These are phyloP conservation scores for Conchocele bisecta DNA, from an alignment of 2,888 invertebrate genomes.

Conservation along the genomic window DNA sequence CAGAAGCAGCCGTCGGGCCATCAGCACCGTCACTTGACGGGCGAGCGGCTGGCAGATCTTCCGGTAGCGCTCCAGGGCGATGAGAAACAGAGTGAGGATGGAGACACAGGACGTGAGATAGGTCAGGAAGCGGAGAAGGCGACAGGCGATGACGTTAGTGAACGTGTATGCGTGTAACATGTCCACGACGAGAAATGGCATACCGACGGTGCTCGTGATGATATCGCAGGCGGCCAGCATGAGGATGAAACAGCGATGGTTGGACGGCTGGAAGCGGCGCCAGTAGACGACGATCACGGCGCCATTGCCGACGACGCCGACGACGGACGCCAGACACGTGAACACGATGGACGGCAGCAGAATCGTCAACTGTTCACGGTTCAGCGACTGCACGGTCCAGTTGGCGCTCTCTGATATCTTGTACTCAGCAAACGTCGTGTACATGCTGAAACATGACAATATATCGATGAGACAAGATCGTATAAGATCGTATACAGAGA, in stretches of 20 bases:
- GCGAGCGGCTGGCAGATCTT: constrained; percentile 21
- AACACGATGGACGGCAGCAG: constrained; percentile 47
- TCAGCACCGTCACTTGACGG: constrained; percentile 1
- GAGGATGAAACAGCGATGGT: constrained; percentile 52
- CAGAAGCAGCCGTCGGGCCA: not conserved
- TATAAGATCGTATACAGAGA: too few species aligned
- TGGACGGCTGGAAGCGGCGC: constrained; percentile 45
- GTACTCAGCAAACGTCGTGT: too few species aligned
- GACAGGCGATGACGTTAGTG: constrained; percentile 37
- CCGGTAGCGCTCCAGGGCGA: constrained; percentile 25
- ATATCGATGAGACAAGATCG: too few species aligned
- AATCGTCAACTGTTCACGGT: constrained; percentile 31
- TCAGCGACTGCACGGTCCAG: constrained; percentile 24
- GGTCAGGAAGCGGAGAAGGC: constrained; percentile 49
- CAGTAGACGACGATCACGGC: constrained; percentile 53
- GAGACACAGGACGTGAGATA: constrained; percentile 13
- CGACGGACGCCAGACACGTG: constrained; percentile 23
- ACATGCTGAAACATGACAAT: too few species aligned
- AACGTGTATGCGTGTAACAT: constrained; percentile 52
- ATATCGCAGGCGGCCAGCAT: constrained; percentile 51
- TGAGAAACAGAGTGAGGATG: constrained; percentile 5
- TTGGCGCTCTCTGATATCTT: too few species aligned
- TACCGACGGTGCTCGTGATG: constrained; percentile 47
- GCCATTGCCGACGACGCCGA: constrained; percentile 52
- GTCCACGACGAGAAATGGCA: constrained; percentile 60